Base-by-base conservation (phyloP, 2,113 vertebrate species). In the Chamaea fasciata region DNA sequence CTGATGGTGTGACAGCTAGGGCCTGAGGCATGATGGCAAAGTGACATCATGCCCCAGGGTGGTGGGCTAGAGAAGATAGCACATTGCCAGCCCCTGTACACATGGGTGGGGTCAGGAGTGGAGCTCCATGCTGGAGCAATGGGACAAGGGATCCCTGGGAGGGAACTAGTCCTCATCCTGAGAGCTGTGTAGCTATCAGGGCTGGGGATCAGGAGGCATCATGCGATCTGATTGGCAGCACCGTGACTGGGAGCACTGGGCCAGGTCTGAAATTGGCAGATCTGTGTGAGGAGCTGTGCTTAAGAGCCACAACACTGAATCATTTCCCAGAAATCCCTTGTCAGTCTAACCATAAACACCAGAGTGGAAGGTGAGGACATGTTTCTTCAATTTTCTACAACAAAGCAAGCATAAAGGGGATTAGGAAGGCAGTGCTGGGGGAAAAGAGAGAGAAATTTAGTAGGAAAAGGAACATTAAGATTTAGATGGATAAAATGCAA, bases 401-500 rank as follows among this genome's bases (percentile, higher is more conserved):
- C 63, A 96, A 92, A 92, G 69, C 60, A 57, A 87, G 65, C 17
- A 23, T 90, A 94, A 92, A 96, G 81, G 91, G 75, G 84, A 96
- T 97, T 97, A 95, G 42, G 83, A 93, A 88, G 27, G 86, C 83
- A 90, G 27, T 63, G 19, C 82, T 94, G 63, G 67, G 49, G 71
- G 57, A 68, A 91, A 95, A 90, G 87, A 90, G 57, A 60, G 80
- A 68, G 81, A 75, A 41, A 89, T 94, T 94, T 93, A 68, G 78
- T 89, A 96, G 83, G 75, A 47, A 93, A 85, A 59, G 53, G 76
- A 83, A 82, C 77, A 91, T 85, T 90, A 89, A 73, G 37, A 87
- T 46, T 67, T 64, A 96, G 90, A 41, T 10, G 63, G 92, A 96
- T 97, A 96, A 95, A 95, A 95, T 96, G 90, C 65, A 77, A 87